Evolutionary conservation across 2,888 invertebrate species (phyloP), one percentile per base, ranked within the genome.

Genomic region (Caenorhabditis auriculariae): DNA sequence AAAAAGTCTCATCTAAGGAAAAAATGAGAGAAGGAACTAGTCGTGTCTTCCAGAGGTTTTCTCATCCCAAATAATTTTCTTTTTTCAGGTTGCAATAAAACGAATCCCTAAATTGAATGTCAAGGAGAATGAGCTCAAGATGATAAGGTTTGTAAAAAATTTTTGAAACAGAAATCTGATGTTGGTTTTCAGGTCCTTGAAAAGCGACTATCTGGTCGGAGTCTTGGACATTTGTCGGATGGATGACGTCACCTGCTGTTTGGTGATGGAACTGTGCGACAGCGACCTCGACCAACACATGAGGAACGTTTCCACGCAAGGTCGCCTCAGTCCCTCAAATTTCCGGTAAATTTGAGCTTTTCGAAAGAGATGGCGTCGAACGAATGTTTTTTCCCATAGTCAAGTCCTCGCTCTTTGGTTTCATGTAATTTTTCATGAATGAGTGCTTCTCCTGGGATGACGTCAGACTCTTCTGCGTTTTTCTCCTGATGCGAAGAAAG

Each of bases 261-360:
- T 78, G n/a, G 60, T 78, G 3, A 78, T 78, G 78, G 78, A 78
- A 52, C 61, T 77, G 6, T 73, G 73, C 48, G 73, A 78, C 54
- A 71, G 68, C 24, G 78, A 78, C 54, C 54, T 78, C 27, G 78
- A 78, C 42, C 56, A 70, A 41, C 75, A 76, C 50, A 66, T 78
- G 45, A 50, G 64, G 2, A 63, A 66, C 17, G 62, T 65, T 15
- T 66, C 77, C 3, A 45, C 53, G 3, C 46, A 61, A n/a, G 73
- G 77, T 7, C 56, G 63, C 28, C 61, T 78, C n/a, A 67, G 55
- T 29, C 57, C 61, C 12, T 45, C 26, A 1, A 76, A 79, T 43
- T 65, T 78, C 46, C 64, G 69, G 78, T 69, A 57, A n/a, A n/a
- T 54, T 54, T 24, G 26, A 17, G 21, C 19, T 28, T 29, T 27